Evolutionary conservation across 1,140 invertebrate species (phyloP).

Genomic region (Asbolus verrucosus): DNA sequence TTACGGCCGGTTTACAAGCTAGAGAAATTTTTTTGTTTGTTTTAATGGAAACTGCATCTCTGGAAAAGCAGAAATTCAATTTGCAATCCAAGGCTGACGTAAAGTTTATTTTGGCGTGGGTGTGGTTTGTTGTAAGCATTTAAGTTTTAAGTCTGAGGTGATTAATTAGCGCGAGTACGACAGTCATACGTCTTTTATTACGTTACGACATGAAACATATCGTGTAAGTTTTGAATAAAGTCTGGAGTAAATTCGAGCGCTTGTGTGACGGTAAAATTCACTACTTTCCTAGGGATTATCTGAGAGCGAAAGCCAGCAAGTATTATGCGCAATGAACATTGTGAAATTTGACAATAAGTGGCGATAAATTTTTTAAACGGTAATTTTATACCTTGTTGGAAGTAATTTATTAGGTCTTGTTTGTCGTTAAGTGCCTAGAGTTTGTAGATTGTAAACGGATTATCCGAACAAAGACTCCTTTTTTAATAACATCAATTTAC

Average conservation of each 20-base stretch:
- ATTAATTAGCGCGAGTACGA: slow-evolving; percentile 23
- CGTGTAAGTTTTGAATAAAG: slow-evolving; percentile 8
- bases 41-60: slow-evolving; percentile 5
- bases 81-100: not conserved
- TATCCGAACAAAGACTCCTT: too few relatives aligned
- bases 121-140: not conserved
- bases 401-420: too few relatives aligned
- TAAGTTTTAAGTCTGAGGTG: slow-evolving; percentile 9
- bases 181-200: slow-evolving; percentile 17
- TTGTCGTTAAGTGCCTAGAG: too few relatives aligned
- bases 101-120: not conserved
- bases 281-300: not conserved
- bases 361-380: too few relatives aligned
- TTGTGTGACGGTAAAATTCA: not conserved
- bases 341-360: not conserved
- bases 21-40: not conserved
- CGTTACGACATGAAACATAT: slow-evolving; percentile 7
- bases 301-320: slow-evolving; percentile 5
- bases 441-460: too few relatives aligned
- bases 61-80: not conserved
- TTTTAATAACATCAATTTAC: too few relatives aligned
- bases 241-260: not conserved
- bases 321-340: not conserved
- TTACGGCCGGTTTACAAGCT: slow-evolving; percentile 7
- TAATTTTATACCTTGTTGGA: too few relatives aligned